Base-by-base conservation (phyloP, 2,888 invertebrate genomes). In the Ophion slaviceki region DNA sequence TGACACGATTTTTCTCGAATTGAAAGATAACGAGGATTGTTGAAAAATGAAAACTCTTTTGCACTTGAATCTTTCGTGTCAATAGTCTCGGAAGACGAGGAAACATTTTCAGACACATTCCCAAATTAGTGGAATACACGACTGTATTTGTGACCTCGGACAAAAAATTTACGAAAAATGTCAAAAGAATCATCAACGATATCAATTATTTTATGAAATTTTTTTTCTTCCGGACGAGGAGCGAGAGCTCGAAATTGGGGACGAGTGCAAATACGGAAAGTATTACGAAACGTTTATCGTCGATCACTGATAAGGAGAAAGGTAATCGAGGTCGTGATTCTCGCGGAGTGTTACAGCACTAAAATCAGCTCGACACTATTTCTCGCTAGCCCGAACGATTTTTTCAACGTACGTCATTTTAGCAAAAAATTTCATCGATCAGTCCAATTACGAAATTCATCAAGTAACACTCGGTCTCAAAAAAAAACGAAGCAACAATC, bases 241-340 rank as follows among this genome's bases (percentile, higher is more conserved):
- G 36, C 28, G 62, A 64, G 53, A 64, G 45, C 32, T 64, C 45
- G 36, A 64, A 64, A 68, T 57, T 57, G 28, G 24, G 6, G 6
- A 76, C n/a, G 40, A 59, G 66, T 24, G 11, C n/a, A 77, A 62
- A 4, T 68, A 40, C 24, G 66, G 45, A 17, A 17, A 4, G n/a
- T 40, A 72, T 82, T 45, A 77, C 28, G 17, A 68, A 72, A 76
- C 79, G 71, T 85, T 80, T 72, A 72, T 71, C 72, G 68, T 7
- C 24, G 74, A 61, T 66, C 28, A 62, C 70, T 70, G 59, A 53
- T 11, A 59, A 45, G 14, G 68, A 78, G 45, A 78, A 76, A 20
- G n/a, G 59, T 40, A 45, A 68, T 64, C n/a, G 53, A 28, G 53
- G 36, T 64, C 36, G 53, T 32, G 32, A 5, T 20, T n/a, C 5